These are phyloP conservation scores for Cichladusa arquata DNA, from an alignment of 2,113 vertebrate species.

Conservation along the genomic window DNA sequence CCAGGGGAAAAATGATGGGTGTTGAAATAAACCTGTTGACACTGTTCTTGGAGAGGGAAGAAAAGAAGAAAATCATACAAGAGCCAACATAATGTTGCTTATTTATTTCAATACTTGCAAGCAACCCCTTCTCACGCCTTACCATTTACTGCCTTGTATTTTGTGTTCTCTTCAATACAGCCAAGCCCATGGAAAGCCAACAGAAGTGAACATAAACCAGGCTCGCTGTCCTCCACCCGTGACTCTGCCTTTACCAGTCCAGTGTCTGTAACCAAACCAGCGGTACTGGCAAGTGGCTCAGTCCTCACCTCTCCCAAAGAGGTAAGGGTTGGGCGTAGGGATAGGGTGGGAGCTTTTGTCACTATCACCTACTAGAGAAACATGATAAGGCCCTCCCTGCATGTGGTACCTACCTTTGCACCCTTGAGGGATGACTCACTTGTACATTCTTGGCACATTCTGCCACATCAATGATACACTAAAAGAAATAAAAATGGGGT, in stretches of 20 bases:
- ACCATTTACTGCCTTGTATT: neutral
- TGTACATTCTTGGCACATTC: neutral
- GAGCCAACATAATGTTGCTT: neutral
- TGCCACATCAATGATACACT: neutral
- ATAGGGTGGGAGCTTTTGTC: neutral
- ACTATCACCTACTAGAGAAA: neutral
- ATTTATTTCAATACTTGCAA: neutral
- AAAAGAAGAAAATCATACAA: neutral
- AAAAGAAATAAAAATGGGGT: neutral
- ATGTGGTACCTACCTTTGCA: neutral
- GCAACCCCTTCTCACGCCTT: neutral
- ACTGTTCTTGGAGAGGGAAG: neutral
- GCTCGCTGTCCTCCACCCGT: conserved; percentile 88
- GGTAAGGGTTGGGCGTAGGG: conserved; percentile 72
- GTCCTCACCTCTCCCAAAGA: conserved; percentile 91
- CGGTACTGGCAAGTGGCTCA: conserved; percentile 82
- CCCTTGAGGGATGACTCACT: neutral
- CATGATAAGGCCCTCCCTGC: neutral
- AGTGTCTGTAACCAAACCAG: conserved; percentile 92
- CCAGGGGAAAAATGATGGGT: neutral
- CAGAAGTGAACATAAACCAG: conserved; percentile 90
- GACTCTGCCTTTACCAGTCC: conserved; percentile 98
- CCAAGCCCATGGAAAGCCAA: conserved; percentile 92
- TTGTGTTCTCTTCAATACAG: conserved; percentile 70
- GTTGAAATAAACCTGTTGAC: neutral